Conservation (phyloP, 1,140 invertebrate genomes). For the Lordiphosa stackelbergi region DNA sequence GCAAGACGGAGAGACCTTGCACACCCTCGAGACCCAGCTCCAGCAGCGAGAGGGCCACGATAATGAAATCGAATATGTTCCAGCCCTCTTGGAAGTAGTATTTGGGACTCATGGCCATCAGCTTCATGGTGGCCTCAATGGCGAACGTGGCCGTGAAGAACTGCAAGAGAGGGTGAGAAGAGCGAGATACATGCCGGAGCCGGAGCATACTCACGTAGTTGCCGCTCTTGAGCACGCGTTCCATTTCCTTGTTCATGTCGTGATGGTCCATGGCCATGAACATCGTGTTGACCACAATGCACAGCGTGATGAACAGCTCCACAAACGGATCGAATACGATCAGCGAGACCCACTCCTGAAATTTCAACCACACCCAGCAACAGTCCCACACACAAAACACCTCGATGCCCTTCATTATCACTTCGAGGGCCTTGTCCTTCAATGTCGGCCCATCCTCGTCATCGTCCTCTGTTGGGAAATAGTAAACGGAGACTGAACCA, state of each 20-base stretch:
- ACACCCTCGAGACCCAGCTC: slow-evolving; percentile 95
- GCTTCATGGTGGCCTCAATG: slow-evolving; percentile 96
- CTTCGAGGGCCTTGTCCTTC: slow-evolving; percentile 89
- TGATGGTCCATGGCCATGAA: slow-evolving; percentile 99
- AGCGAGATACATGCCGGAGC: background rate
- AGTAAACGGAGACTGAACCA: slow-evolving; percentile 93
- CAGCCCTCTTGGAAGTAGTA: slow-evolving; percentile 99
- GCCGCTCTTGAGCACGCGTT: slow-evolving; percentile 90
- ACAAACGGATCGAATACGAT: slow-evolving; percentile 98
- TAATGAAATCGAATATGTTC: slow-evolving; percentile 99
- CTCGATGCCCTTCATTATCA: slow-evolving; percentile 88
- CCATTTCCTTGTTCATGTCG: slow-evolving; percentile 93
- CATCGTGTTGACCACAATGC: slow-evolving; percentile 97
- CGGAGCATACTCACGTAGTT: slow-evolving; percentile 90
- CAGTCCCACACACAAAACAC: slow-evolving; percentile 98
- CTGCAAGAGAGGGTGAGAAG: slow-evolving; percentile 79
- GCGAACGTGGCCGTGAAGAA: slow-evolving; percentile 99
- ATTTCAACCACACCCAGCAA: slow-evolving; percentile 92
- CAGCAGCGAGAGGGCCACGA: slow-evolving; percentile 95
- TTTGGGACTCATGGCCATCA: slow-evolving; percentile 97
- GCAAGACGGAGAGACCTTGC: slow-evolving; percentile 95
- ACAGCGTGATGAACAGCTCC: slow-evolving; percentile 97
- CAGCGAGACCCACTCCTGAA: slow-evolving; percentile 92
- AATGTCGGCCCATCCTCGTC: slow-evolving; percentile 93
- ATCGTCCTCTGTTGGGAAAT: slow-evolving; percentile 91